Conservation (phyloP, 2,797 vertebrate genomes). For the Perodicticus potto region DNA sequence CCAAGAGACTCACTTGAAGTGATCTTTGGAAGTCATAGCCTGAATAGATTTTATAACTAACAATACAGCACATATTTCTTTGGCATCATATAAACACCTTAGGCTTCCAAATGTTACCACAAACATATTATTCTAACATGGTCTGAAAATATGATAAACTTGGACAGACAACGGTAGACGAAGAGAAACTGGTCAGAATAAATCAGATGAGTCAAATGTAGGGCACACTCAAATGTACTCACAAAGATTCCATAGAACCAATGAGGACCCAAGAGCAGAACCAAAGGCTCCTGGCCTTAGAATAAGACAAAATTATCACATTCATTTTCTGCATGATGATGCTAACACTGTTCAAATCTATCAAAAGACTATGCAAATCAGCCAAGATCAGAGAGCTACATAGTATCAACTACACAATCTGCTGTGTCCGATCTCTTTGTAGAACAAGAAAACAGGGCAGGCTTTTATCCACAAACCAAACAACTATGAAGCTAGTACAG, state of each 20-base stretch:
- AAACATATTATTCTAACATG: not conserved
- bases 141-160: not conserved
- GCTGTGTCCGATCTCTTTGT: constrained; percentile 34
- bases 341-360: constrained; percentile 27
- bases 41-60: constrained; percentile 36
- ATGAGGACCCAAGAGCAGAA: not conserved
- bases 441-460: constrained; percentile 3
- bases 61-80: constrained; percentile 30
- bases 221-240: not conserved
- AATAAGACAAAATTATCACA: constrained; percentile 31
- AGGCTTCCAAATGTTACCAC: not conserved
- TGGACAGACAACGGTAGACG: not conserved
- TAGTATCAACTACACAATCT: not conserved
- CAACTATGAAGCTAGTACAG: not conserved
- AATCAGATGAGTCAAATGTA: constrained; percentile 45
- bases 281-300: constrained; percentile 56
- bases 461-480: constrained; percentile 11
- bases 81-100: constrained; percentile 5
- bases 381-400: constrained; percentile 25
- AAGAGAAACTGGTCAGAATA: constrained; percentile 40
- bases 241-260: not conserved
- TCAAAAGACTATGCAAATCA: constrained; percentile 43
- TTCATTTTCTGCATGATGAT: constrained; percentile 38
- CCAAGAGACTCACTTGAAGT: not conserved
- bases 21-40: not conserved